Base-by-base conservation (phyloP, 2,797 vertebrate species). In the Microhierax caerulescens region DNA sequence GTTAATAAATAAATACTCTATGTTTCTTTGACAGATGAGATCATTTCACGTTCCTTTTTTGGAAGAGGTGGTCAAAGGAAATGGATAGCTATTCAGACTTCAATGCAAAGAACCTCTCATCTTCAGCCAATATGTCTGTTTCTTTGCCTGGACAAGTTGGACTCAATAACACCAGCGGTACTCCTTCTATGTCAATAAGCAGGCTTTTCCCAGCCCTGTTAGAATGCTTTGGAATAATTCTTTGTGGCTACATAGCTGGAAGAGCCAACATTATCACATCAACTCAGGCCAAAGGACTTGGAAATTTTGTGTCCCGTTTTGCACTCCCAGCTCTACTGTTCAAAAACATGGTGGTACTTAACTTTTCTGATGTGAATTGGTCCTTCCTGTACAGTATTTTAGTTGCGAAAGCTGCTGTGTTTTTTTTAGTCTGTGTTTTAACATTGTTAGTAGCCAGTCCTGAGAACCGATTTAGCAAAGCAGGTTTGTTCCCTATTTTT, bases 281-380 rank as follows among this genome's bases (percentile, higher is more conserved):
- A 39, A 99, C 98, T n/a, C 99, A 99, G 97, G 99, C 99, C 75
- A 99, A 99, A 98, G 99, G 99, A 86, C 90, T 99, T 89, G 99
- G 99, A 81, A 99, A 98, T 93, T 99, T 99, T 95, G 99, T 99
- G 87, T 99, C 99, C n/a, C 99, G 98, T 91, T 99, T 99, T 98
- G 99, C 99, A 59, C 99, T 99, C 67, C 99, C 99, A 1, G 99
- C 99, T 34, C 97, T 99, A 54, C 97, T 99, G 59, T 99, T 99
- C 95, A 99, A 99, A 98, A 99, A 99, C 96, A 99, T 99, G 99
- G 99, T 99, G 37, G 97, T 99, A 92, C 97, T 99, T 97, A 98
- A 99, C 97, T 99, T 99, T 88, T 98, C 98, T 13, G 94, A 99
- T 74, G 99, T 99, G 85, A 98, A 99, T 95, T 99, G 99, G 99